Conservation (phyloP, 2,113 vertebrate genomes). For the Triplophysa siluroides region DNA sequence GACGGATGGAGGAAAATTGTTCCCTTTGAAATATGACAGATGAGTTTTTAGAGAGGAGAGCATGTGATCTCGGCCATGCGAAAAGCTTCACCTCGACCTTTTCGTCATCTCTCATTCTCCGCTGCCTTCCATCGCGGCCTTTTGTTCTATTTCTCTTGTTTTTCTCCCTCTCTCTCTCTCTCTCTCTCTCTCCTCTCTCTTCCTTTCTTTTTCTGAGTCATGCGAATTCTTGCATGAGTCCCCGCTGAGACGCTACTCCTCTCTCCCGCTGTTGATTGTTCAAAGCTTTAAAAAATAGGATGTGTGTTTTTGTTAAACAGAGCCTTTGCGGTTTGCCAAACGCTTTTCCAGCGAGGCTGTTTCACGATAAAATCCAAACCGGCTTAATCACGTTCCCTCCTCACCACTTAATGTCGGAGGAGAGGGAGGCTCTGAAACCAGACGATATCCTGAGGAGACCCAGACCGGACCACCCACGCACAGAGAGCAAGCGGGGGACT, state of each 20-base stretch:
- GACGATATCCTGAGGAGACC: constrained; percentile 42
- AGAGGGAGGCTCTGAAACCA: constrained; percentile 23
- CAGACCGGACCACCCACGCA: constrained; percentile 35
- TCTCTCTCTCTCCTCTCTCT: background rate
- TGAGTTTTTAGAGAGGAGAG: background rate
- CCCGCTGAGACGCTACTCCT: background rate
- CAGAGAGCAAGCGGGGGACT: constrained; percentile 9
- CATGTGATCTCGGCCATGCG: constrained; percentile 32
- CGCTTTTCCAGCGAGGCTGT: constrained; percentile 30
- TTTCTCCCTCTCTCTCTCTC: background rate
- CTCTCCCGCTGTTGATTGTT: constrained; percentile 35
- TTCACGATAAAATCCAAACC: constrained; percentile 50
- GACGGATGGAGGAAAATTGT: background rate
- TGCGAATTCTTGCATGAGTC: constrained; percentile 29
- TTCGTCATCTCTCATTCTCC: constrained; percentile 29
- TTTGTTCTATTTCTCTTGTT: constrained; percentile 28
- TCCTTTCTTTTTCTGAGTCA: constrained; percentile 42
- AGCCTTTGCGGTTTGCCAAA: constrained; percentile 24
- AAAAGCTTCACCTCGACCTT: constrained; percentile 37
- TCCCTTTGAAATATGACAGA: constrained; percentile 43
- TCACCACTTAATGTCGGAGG: constrained; percentile 27
- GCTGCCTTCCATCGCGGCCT: constrained; percentile 1
- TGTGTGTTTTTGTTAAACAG: constrained; percentile 19
- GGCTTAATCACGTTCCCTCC: constrained; percentile 37
- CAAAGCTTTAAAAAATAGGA: constrained; percentile 30